A percentile compares a stretch with the other conserved stretches of the same genome.
Evolutionary conservation across 2,888 invertebrate genomes (phyloP).

Genomic region (Acrocera orbiculus): DNA sequence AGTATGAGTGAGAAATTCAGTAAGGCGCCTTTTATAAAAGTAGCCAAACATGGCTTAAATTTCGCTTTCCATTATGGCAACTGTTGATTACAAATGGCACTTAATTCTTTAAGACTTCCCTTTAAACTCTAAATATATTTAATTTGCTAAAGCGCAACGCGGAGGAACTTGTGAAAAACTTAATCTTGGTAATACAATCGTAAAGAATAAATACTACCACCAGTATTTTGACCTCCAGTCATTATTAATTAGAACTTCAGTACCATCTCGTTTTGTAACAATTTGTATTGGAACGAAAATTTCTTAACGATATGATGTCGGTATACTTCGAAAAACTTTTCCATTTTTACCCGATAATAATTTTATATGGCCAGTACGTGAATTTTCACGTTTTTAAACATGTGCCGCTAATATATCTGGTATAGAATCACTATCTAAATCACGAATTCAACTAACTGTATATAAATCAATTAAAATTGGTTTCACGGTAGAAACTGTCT

Average conservation of each 20-base stretch:
- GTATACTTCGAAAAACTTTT: conserved; percentile 39
- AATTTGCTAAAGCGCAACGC: too few relatives aligned
- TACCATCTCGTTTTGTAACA: conserved; percentile 41
- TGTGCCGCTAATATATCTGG: conserved; percentile 55
- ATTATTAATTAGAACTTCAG: conserved; percentile 46
- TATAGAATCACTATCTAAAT: conserved; percentile 50
- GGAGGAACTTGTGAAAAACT: too few relatives aligned
- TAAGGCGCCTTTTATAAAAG: too few relatives aligned
- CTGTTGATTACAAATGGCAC: too few relatives aligned
- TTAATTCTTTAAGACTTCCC: too few relatives aligned
- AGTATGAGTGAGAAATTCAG: too few relatives aligned
- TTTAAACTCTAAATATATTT: too few relatives aligned
- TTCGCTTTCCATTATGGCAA: too few relatives aligned
- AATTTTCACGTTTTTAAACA: conserved; percentile 35
- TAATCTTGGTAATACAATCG: too few relatives aligned
- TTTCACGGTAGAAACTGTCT: too few relatives aligned
- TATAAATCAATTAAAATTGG: conserved; percentile 40
- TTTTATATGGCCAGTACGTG: conserved; percentile 43
- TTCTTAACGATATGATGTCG: conserved; percentile 46
- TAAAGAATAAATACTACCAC: conserved; percentile 51
- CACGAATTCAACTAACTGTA: conserved; percentile 50
- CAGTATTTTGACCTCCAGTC: conserved; percentile 53
- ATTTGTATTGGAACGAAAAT: conserved; percentile 57
- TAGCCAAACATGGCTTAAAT: too few relatives aligned
- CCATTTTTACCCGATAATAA: conserved; percentile 55